These are phyloP conservation scores for Ardeotis arabs DNA, from an alignment of 2,113 vertebrate species.

Conservation along the genomic window DNA sequence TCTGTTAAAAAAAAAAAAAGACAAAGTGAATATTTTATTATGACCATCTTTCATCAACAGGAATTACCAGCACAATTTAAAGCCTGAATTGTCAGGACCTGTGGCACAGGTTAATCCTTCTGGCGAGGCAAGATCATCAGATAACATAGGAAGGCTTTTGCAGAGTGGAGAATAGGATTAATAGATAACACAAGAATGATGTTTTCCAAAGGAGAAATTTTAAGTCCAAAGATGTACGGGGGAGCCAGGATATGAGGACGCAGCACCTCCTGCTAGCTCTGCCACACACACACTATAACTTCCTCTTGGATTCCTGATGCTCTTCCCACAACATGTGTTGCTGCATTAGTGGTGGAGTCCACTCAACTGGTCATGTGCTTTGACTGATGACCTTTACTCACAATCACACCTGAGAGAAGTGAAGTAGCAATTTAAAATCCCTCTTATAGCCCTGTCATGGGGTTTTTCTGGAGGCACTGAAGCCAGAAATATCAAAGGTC, in stretches of 20 bases:
- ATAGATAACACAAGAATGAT: accelerated
- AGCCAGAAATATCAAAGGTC: not conserved
- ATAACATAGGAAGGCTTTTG: not conserved
- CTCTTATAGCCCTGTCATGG: not conserved
- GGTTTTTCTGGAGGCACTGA: not conserved
- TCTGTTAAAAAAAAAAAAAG: not conserved
- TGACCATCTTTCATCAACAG: not conserved
- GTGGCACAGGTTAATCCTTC: not conserved
- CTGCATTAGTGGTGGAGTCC: not conserved
- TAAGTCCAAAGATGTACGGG: not conserved
- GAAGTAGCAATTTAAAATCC: not conserved
- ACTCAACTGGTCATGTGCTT: not conserved
- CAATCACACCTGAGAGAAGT: not conserved
- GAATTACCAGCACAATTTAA: not conserved
- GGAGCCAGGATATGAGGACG: not conserved
- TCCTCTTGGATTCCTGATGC: not conserved
- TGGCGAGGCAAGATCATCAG: not conserved
- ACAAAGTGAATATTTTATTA: not conserved
- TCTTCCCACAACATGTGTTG: accelerated
- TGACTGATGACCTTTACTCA: not conserved
- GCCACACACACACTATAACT: accelerated
- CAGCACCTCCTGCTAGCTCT: not conserved
- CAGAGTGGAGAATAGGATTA: not conserved
- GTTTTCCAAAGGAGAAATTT: not conserved
- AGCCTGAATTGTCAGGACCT: not conserved